Base-by-base conservation (phyloP, 2,888 invertebrate genomes). In the Slavum lentiscoides region DNA sequence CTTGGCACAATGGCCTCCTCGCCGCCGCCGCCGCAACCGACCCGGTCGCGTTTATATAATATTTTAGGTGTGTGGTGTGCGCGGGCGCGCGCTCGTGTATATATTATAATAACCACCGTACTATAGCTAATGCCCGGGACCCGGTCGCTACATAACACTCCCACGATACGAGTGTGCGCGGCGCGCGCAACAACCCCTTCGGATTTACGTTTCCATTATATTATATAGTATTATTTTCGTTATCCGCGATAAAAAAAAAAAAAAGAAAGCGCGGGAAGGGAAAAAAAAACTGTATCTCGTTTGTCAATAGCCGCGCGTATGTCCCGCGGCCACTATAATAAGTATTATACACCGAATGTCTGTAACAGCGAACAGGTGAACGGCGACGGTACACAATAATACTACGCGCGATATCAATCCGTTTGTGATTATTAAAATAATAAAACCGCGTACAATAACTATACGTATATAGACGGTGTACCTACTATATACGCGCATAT, bases 341-440 rank as follows among this genome's bases (percentile, higher is more conserved):
- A n/a, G n/a, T 5, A 19, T 55, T 17, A 2, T 7, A 19, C 23
- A n/a, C n/a, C n/a, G n/a, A n/a, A n/a, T n/a, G n/a, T n/a, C n/a
- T n/a, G n/a, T n/a, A n/a, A n/a, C n/a, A n/a, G n/a, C n/a, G n/a
- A 74, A 75, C 75, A 75, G 67, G 75, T 75, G 75, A 75, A 68
- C 59, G n/a, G n/a, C n/a, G n/a, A n/a, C n/a, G n/a, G n/a, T n/a
- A n/a, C n/a, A n/a, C n/a, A n/a, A n/a, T n/a, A n/a, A n/a, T n/a
- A n/a, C n/a, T n/a, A n/a, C n/a, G n/a, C n/a, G n/a, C n/a, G n/a
- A n/a, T n/a, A n/a, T n/a, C n/a, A n/a, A n/a, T n/a, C n/a, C n/a
- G n/a, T n/a, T n/a, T n/a, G n/a, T n/a, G n/a, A n/a, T n/a, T n/a
- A n/a, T n/a, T n/a, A n/a, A n/a, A n/a, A n/a, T n/a, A n/a, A n/a